These are phyloP conservation scores for Acleris sparsana DNA, from an alignment of 2,888 invertebrate species.

Conservation along the genomic window DNA sequence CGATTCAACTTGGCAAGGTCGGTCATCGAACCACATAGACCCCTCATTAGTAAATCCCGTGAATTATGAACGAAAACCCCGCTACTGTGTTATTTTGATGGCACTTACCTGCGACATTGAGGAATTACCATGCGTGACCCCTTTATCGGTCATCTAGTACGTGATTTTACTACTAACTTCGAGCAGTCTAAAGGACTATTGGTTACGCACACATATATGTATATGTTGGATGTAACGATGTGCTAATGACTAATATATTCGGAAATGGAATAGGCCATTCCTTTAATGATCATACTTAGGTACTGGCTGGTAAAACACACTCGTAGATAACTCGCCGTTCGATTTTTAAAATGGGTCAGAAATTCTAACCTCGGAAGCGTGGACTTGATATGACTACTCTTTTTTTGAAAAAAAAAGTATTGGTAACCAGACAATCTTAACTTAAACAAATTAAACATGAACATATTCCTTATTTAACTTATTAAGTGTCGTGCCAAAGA, in stretches of 20 bases:
- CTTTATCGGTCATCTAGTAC: constrained; percentile 78
- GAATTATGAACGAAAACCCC: constrained; percentile 26
- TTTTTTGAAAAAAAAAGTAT: background rate
- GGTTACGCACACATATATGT: constrained; percentile 39
- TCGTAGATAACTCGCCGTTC: too few species aligned
- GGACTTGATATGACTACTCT: too few species aligned
- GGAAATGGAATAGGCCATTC: background rate
- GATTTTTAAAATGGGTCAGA: too few species aligned
- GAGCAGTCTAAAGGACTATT: constrained; percentile 51
- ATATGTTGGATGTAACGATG: background rate
- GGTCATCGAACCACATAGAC: constrained; percentile 55
- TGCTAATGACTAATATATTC: constrained; percentile 7
- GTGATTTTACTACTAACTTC: constrained; percentile 73
- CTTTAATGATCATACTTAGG: too few species aligned
- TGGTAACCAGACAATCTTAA: background rate
- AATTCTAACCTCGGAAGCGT: too few species aligned
- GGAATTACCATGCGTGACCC: constrained; percentile 65
- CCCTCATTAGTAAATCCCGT: constrained; percentile 55
- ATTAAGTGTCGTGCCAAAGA: constrained; percentile 15
- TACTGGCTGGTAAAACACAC: too few species aligned
- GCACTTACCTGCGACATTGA: constrained; percentile 56
- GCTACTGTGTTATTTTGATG: constrained; percentile 45
- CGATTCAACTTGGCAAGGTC: constrained; percentile 65
- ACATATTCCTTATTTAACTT: background rate
- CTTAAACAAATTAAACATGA: too few species aligned